A percentile compares a stretch with the other conserved stretches of the same genome.
Evolutionary conservation across 1,140 invertebrate genomes (phyloP).

Genomic region (Cyclina sinensis): DNA sequence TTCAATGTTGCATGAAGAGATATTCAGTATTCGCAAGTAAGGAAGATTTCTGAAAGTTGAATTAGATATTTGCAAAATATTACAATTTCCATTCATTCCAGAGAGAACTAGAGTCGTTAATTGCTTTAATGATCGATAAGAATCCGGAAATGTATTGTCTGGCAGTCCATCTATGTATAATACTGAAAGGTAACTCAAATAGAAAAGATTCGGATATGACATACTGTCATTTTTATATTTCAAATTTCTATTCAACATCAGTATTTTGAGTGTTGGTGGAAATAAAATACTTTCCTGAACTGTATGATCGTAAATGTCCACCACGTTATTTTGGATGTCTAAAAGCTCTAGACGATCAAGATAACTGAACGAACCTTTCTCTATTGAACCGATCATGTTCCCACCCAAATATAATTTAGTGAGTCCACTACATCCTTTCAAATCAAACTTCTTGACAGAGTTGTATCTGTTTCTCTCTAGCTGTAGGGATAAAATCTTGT

Average conservation of each 20-base stretch:
- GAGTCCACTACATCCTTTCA: background rate
- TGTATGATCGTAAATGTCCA: background rate
- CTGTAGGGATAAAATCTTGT: background rate
- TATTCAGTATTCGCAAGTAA: constrained; percentile 24
- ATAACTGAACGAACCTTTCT: background rate
- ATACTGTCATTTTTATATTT: background rate
- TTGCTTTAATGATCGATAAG: background rate
- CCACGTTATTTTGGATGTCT: background rate
- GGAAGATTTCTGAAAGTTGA: background rate
- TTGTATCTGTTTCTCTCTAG: background rate
- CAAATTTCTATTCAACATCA: background rate
- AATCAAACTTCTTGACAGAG: background rate
- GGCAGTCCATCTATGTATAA: background rate
- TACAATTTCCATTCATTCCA: background rate
- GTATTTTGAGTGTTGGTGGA: background rate
- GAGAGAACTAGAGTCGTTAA: background rate
- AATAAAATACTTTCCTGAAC: background rate
- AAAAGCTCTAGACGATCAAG: background rate
- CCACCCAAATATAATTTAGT: background rate
- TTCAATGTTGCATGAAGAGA: constrained; percentile 49
- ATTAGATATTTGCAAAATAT: background rate
- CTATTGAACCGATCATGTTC: background rate
- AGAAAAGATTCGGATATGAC: background rate
- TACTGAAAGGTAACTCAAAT: background rate
- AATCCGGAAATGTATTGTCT: background rate